Conservation (phyloP, 2,113 vertebrate species). For the Gobio gobio region DNA sequence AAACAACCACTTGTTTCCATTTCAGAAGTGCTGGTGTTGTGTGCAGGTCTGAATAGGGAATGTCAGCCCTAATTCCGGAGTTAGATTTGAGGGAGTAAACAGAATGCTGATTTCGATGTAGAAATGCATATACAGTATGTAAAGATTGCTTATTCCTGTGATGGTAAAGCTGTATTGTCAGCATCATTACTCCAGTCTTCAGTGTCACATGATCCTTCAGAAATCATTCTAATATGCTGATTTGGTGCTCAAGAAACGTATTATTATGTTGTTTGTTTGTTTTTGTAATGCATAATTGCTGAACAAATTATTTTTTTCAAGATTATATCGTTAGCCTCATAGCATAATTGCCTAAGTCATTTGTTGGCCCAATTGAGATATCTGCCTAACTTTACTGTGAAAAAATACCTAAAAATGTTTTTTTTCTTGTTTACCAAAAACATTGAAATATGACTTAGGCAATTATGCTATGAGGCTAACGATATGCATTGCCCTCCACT, state of each 20-base stretch:
- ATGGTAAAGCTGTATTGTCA: too few species aligned
- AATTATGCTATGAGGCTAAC: too few species aligned
- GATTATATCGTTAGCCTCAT: too few species aligned
- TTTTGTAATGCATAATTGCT: background rate
- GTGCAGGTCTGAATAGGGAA: background rate
- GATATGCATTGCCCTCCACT: too few species aligned
- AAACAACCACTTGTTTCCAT: slow-evolving; percentile 12
- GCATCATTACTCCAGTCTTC: background rate
- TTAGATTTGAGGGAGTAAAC: background rate
- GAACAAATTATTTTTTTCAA: background rate
- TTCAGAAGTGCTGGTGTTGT: background rate
- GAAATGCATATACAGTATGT: background rate
- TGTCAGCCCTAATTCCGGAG: background rate
- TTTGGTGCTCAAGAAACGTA: background rate
- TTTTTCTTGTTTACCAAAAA: too few species aligned
- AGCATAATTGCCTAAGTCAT: too few species aligned
- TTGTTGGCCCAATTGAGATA: too few species aligned
- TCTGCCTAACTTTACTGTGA: too few species aligned
- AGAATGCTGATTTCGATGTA: background rate
- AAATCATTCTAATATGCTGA: background rate
- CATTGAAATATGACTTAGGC: too few species aligned
- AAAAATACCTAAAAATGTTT: too few species aligned
- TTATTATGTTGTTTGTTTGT: background rate
- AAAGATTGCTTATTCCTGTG: too few species aligned
- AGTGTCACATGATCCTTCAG: background rate